Conservation (phyloP, 2,797 vertebrate species). For the Syngnathus rostellatus region DNA sequence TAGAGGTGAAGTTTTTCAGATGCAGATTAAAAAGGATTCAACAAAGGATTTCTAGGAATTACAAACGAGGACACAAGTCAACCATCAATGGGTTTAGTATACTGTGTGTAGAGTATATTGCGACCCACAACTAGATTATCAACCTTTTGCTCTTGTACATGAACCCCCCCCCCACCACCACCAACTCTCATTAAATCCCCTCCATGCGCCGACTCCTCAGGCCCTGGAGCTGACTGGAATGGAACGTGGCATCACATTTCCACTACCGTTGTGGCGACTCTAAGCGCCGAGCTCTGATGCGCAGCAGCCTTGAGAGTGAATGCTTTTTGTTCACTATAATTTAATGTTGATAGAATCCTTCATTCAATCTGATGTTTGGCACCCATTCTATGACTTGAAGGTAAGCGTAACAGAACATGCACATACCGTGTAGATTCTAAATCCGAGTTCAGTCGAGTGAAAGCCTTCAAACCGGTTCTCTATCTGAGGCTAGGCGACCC, state of each 20-base stretch:
- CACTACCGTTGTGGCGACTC: slow-evolving; percentile 12
- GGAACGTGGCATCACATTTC: slow-evolving; percentile 38
- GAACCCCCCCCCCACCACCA: not conserved
- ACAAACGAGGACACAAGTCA: slow-evolving; percentile 25
- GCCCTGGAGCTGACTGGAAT: slow-evolving; percentile 23
- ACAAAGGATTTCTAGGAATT: slow-evolving; percentile 12
- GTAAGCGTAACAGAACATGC: slow-evolving; percentile 9
- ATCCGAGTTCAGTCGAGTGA: slow-evolving; percentile 32
- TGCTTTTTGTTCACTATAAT: slow-evolving; percentile 18
- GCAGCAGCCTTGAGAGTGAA: slow-evolving; percentile 16
- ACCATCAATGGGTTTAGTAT: slow-evolving; percentile 25
- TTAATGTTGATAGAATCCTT: not conserved
- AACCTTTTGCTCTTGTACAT: not conserved
- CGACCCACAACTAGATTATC: too few species aligned
- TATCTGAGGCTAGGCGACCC: slow-evolving; percentile 39
- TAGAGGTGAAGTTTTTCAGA: slow-evolving; percentile 41
- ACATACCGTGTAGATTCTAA: slow-evolving; percentile 30
- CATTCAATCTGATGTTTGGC: not conserved
- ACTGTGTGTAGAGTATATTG: not conserved
- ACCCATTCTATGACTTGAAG: not conserved
- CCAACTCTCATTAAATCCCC: slow-evolving; percentile 1
- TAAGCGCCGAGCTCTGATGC: slow-evolving; percentile 18
- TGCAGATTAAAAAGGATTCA: slow-evolving; percentile 31
- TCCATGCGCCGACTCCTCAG: slow-evolving; percentile 30
- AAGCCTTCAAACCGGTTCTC: slow-evolving; percentile 27